Conservation (phyloP, 35 echinoderm and acorn worm genomes). For the Chiridota heheva region DNA sequence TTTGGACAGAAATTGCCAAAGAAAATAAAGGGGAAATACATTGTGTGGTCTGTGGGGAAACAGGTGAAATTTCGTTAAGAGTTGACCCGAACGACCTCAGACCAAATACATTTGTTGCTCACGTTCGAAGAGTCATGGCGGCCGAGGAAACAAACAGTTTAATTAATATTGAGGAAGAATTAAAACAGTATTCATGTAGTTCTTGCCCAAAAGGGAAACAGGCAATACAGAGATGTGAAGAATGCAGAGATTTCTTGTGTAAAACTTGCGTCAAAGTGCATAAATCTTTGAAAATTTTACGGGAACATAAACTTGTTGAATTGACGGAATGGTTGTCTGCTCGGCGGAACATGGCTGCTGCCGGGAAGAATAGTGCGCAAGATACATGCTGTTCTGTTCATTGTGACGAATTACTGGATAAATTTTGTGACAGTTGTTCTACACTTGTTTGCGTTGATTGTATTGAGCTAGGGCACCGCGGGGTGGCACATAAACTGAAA, state of each 20-base stretch:
- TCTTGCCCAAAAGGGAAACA: constrained; percentile 57
- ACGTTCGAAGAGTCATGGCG: constrained; percentile 35
- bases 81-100: constrained; percentile 21
- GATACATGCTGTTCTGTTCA: constrained; percentile 50
- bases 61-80: not conserved
- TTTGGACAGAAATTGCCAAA: constrained; percentile 35
- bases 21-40: constrained; percentile 46
- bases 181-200: constrained; percentile 48
- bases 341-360: constrained; percentile 13
- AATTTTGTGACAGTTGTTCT: constrained; percentile 57
- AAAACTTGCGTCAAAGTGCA: constrained; percentile 68
- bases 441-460: constrained; percentile 58
- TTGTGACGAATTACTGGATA: constrained; percentile 49
- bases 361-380: constrained; percentile 3
- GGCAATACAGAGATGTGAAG: constrained; percentile 55
- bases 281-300: constrained; percentile 68
- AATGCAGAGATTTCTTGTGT: constrained; percentile 83
- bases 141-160: constrained; percentile 19
- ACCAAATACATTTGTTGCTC: constrained; percentile 61
- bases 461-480: constrained; percentile 60
- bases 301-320: constrained; percentile 48
- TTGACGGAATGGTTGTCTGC: constrained; percentile 53
- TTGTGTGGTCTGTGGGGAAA: constrained; percentile 51
- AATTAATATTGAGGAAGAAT: constrained; percentile 1
- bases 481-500: constrained; percentile 7